These are phyloP conservation scores for Panagrolaimus sp. DNA, from an alignment of 1,140 invertebrate species.

Conservation along the genomic window DNA sequence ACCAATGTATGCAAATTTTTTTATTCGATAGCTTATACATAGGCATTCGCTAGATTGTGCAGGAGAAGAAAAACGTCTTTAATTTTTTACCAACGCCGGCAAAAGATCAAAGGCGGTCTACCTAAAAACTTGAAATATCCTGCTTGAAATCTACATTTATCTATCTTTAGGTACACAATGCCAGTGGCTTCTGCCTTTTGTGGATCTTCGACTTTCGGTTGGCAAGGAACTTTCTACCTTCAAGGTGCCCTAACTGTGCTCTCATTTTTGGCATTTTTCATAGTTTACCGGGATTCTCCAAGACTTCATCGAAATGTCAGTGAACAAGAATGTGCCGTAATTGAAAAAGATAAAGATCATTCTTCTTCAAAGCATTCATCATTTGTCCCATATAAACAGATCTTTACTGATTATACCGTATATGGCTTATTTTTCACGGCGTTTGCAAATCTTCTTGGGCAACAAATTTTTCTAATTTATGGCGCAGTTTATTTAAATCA, in stretches of 20 bases:
- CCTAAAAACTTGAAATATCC: too few relatives aligned
- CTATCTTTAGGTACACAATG: slow-evolving; percentile 34
- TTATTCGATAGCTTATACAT: too few relatives aligned
- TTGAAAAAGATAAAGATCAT: slow-evolving; percentile 19
- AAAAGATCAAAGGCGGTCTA: too few relatives aligned
- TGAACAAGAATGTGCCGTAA: slow-evolving; percentile 7
- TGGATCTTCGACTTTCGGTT: slow-evolving; percentile 34
- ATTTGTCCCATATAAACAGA: slow-evolving; percentile 18
- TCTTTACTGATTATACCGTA: slow-evolving; percentile 24
- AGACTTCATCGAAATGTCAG: slow-evolving; percentile 30
- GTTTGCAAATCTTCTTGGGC: slow-evolving; percentile 22
- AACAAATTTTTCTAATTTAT: slow-evolving; percentile 50
- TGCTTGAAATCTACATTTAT: too few relatives aligned
- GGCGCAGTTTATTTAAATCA: slow-evolving; percentile 55
- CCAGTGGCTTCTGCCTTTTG: slow-evolving; percentile 43
- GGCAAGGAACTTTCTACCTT: slow-evolving; percentile 50
- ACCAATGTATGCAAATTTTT: slow-evolving; percentile 22
- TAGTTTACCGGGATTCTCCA: slow-evolving; percentile 42
- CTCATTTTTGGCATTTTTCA: slow-evolving; percentile 35
- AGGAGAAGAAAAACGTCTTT: too few relatives aligned
- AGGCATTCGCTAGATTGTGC: too few relatives aligned
- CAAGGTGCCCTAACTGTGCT: slow-evolving; percentile 39
- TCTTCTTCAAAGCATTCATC: background rate
- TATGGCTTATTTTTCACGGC: slow-evolving; percentile 26
- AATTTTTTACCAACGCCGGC: too few relatives aligned